These are phyloP conservation scores for Helleia helle DNA, from an alignment of 2,888 invertebrate species.

Conservation along the genomic window DNA sequence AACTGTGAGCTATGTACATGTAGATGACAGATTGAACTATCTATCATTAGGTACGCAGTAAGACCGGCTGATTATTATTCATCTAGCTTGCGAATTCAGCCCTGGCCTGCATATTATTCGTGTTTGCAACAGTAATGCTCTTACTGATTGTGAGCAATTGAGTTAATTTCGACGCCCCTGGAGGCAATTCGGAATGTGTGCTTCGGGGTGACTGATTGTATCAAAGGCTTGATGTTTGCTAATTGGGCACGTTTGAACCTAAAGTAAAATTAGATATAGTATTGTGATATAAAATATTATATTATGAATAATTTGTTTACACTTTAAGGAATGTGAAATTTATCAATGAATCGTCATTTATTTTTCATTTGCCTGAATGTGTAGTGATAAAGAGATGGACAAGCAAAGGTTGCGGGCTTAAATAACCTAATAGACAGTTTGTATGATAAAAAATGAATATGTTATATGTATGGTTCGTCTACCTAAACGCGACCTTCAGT, in stretches of 20 bases:
- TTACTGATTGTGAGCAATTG: slow-evolving; percentile 33
- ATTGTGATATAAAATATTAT: no score
- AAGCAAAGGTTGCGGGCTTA: no score
- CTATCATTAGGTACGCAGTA: slow-evolving; percentile 9
- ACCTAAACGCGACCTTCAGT: no score
- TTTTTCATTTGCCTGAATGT: no score
- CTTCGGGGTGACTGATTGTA: slow-evolving; percentile 13
- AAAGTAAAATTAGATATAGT: not conserved
- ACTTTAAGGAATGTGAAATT: no score
- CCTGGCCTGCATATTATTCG: slow-evolving; percentile 29
- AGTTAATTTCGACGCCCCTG: slow-evolving; percentile 21
- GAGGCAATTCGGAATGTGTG: slow-evolving; percentile 14
- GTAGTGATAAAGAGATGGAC: no score
- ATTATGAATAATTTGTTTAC: no score
- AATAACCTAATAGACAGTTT: no score
- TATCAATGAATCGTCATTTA: no score
- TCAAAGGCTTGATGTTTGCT: slow-evolving; percentile 9
- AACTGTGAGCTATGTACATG: no score
- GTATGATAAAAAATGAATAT: no score
- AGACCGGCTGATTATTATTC: slow-evolving; percentile 28
- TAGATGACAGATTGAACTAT: slow-evolving; percentile 7
- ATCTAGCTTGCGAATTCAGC: slow-evolving; percentile 22
- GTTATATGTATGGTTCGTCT: no score
- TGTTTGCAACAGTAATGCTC: slow-evolving; percentile 33
- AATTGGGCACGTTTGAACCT: slow-evolving; percentile 2